Base-by-base conservation (phyloP, 1,140 invertebrate species). In the Aphidius gifuensis region DNA sequence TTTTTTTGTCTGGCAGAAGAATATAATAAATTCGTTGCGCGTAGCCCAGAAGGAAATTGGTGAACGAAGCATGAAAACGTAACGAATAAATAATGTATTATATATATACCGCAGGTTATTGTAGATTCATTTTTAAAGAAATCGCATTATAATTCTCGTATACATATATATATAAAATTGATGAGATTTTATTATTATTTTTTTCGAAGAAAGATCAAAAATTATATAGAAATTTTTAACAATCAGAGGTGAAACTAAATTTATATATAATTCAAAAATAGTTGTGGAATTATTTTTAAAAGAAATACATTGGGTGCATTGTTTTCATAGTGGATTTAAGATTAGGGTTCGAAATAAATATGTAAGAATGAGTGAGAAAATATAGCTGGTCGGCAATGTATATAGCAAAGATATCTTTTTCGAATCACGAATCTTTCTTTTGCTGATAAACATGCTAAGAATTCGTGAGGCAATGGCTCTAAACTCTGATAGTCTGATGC, bases 401-500 rank as follows among this genome's bases (percentile, higher is more conserved):
- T 16, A 16, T 16, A 50, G 54, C 58, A 67, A 67, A 61, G 60
- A 50, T 2, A 32, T 32, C 2, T 32, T 32, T 32, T 32, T 32
- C 23, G 49, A 64, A 56, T 64, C 66, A 64, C 63, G 63, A 58
- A 64, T 60, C 64, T 32, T 61, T 71, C 71, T 73, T 65, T 67
- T 69, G 68, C 69, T 74, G 73, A 66, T 74, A 72, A 74, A 75
- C 68, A 68, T 68, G 72, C 70, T 64, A 74, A 70, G 72, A 75
- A 75, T 75, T 71, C 68, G 61, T 68, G 68, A 58, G 62, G 64
- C 57, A 65, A 72, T 57, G 61, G 67, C 64, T 62, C 69, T 64
- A 62, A 55, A 65, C 67, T 58, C 66, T 68, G 64, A 64, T 61
- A 65, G 66, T 58, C 66, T 68, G 64, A 64, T 61, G 64, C 66